Conservation (phyloP, 2,888 invertebrate genomes). For the Entomobrya multifasciata region DNA sequence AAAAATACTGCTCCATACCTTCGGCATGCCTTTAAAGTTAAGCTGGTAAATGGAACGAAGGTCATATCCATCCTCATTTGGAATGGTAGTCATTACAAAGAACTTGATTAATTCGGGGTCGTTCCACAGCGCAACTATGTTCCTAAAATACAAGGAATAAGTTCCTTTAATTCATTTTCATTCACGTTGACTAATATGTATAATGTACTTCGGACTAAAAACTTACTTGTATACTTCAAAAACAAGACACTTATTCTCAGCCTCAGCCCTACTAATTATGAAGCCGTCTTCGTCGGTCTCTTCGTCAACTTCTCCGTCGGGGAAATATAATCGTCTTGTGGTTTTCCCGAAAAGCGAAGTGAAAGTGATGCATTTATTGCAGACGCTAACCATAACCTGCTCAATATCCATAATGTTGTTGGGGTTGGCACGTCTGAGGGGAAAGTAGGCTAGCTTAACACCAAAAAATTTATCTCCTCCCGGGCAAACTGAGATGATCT, state of each 20-base stretch:
- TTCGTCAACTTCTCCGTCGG: background rate
- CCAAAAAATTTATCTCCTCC: background rate
- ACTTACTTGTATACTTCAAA: conserved; percentile 40
- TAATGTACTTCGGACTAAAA: background rate
- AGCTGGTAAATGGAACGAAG: conserved; percentile 2
- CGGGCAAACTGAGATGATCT: background rate
- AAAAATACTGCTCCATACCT: conserved; percentile 19
- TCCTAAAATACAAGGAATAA: conserved; percentile 16
- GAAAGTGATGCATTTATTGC: conserved; percentile 47
- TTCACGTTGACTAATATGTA: too few relatives aligned
- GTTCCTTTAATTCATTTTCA: too few relatives aligned
- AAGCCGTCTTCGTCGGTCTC: background rate
- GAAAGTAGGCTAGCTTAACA: conserved; percentile 22
- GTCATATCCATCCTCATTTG: background rate
- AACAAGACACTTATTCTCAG: conserved; percentile 4
- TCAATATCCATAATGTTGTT: conserved; percentile 10
- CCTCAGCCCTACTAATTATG: too few relatives aligned
- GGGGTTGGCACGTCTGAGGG: background rate
- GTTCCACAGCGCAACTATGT: conserved; percentile 42
- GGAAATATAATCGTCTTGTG: background rate
- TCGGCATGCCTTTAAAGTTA: conserved; percentile 2
- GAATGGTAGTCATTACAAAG: background rate
- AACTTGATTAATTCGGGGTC: conserved; percentile 8
- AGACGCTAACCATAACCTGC: conserved; percentile 9
- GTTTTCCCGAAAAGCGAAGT: background rate